Conservation (phyloP, 2,113 vertebrate species). For the Mesitornis unicolor region DNA sequence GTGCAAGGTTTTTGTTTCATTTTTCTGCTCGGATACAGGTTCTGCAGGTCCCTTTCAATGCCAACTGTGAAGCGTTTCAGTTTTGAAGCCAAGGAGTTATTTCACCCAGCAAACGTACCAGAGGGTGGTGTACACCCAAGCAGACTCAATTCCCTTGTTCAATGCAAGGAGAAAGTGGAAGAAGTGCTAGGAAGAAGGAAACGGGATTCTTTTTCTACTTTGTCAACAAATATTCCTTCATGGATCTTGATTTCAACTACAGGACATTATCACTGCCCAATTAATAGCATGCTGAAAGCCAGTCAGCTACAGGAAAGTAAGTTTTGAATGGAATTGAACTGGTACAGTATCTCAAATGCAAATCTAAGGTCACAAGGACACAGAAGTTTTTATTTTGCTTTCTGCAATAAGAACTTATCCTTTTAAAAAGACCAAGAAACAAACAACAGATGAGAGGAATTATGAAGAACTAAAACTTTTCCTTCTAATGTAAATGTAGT, state of each 20-base stretch:
- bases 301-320: not conserved
- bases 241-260: not conserved
- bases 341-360: not conserved
- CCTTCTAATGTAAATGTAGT: not conserved
- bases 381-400: not conserved
- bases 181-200: not conserved
- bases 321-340: not conserved
- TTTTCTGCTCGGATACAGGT: not conserved
- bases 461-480: not conserved
- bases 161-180: not conserved
- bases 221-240: not conserved
- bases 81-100: not conserved
- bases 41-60: not conserved
- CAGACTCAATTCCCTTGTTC: too few relatives aligned
- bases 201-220: not conserved
- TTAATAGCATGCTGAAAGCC: not conserved
- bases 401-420: not conserved
- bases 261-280: not conserved
- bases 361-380: not conserved
- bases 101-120: not conserved
- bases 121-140: not conserved
- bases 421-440: not conserved
- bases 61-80: not conserved
- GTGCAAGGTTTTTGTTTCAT: rapidly evolving
- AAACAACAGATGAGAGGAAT: not conserved